Evolutionary conservation across 2,888 invertebrate genomes (phyloP).

Genomic region (Empis stercorea): DNA sequence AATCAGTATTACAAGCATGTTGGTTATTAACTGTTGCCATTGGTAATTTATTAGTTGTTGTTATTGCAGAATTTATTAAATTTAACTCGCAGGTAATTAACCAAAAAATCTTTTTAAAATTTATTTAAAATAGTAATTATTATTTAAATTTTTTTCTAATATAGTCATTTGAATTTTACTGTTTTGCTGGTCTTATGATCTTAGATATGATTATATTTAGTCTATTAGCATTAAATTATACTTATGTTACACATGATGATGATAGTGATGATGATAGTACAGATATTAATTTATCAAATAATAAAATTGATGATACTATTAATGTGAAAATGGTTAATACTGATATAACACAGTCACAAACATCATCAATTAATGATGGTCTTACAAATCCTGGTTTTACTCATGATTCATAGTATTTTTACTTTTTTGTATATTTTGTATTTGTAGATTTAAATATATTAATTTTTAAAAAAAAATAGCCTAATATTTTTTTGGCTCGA

Average conservation of each 20-base stretch:
- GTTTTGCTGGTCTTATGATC: slow-evolving; percentile 78
- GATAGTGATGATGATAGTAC: too few relatives aligned
- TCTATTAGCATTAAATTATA: slow-evolving; percentile 66
- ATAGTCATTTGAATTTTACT: slow-evolving; percentile 73
- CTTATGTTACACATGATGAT: slow-evolving; percentile 40
- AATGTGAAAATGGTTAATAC: too few relatives aligned
- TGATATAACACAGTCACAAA: too few relatives aligned
- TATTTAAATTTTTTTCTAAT: slow-evolving; percentile 14
- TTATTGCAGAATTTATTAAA: slow-evolving; percentile 36
- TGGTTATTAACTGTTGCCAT: slow-evolving; percentile 89
- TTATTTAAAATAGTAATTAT: neutral
- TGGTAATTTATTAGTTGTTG: slow-evolving; percentile 85
- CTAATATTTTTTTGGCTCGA: too few relatives aligned
- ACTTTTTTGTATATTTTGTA: too few relatives aligned
- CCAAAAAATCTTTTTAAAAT: neutral
- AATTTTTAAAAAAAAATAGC: too few relatives aligned
- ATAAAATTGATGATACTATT: too few relatives aligned
- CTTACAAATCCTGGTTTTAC: too few relatives aligned
- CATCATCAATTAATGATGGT: too few relatives aligned
- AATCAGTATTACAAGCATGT: slow-evolving; percentile 80
- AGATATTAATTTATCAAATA: too few relatives aligned
- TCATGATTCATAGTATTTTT: too few relatives aligned
- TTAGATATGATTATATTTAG: slow-evolving; percentile 71
- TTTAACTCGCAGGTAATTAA: slow-evolving; percentile 24
- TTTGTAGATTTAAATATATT: too few relatives aligned